Evolutionary conservation across 2,888 invertebrate species (phyloP).

Genomic region (Lumbricus terrestris): DNA sequence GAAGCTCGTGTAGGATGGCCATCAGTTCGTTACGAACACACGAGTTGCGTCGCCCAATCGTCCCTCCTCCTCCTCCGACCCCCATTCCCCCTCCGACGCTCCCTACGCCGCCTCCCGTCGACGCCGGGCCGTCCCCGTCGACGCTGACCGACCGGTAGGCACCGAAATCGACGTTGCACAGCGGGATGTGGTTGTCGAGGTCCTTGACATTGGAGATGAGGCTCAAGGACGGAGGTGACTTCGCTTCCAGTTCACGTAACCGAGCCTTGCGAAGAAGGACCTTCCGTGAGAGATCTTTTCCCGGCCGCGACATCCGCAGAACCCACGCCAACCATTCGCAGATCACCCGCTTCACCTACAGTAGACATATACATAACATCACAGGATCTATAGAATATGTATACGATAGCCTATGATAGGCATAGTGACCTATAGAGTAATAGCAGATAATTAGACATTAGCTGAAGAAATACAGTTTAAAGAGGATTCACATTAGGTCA

Average conservation of each 20-base stretch:
- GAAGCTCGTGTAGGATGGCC: slow-evolving; percentile 43
- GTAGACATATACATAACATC: background rate
- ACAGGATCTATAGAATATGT: background rate
- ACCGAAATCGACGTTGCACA: slow-evolving; percentile 31
- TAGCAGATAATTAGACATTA: too few relatives aligned
- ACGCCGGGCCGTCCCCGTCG: slow-evolving; percentile 28
- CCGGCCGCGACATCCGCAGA: slow-evolving; percentile 42
- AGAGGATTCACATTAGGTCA: too few relatives aligned
- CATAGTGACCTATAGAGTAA: background rate
- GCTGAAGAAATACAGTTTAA: too few relatives aligned
- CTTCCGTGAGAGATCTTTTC: slow-evolving; percentile 40
- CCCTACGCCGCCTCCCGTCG: background rate
- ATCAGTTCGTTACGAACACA: slow-evolving; percentile 41
- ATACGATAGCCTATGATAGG: too few relatives aligned
- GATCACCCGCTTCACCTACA: slow-evolving; percentile 39
- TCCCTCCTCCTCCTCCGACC: background rate
- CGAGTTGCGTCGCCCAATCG: slow-evolving; percentile 33
- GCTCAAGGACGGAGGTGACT: slow-evolving; percentile 41
- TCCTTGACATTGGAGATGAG: slow-evolving; percentile 42
- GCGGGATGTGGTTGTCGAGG: slow-evolving; percentile 43
- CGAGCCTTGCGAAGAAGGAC: slow-evolving; percentile 42
- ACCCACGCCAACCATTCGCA: slow-evolving; percentile 44
- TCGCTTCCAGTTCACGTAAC: slow-evolving; percentile 41
- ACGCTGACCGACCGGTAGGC: slow-evolving; percentile 35
- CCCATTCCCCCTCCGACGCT: background rate